Evolutionary conservation across 2,113 vertebrate genomes (phyloP).

Genomic region (Laterallus jamaicensis): DNA sequence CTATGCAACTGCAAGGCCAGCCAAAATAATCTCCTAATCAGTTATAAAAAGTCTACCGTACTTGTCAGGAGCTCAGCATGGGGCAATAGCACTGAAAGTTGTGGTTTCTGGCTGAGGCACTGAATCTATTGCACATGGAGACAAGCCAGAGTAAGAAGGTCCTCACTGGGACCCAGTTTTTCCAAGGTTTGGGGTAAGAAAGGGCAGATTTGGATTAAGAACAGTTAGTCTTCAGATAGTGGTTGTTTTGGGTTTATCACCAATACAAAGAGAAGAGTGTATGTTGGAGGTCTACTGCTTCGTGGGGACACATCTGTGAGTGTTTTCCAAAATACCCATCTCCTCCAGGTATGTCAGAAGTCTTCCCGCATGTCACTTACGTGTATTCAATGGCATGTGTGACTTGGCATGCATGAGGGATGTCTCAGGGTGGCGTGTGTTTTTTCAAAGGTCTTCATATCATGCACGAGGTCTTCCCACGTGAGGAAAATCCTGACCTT

Average conservation of each 20-base stretch:
- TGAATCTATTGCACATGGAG: constrained; percentile 58
- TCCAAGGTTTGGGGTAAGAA: not conserved
- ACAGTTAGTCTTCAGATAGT: not conserved
- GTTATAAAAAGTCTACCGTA: constrained; percentile 45
- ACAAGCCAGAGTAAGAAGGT: constrained; percentile 25
- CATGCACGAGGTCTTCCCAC: not conserved
- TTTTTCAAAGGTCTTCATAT: not conserved
- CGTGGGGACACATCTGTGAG: not conserved
- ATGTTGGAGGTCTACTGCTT: not conserved
- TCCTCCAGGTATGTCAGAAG: not conserved
- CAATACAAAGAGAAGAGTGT: not conserved
- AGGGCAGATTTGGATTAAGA: not conserved
- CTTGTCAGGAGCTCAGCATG: constrained; percentile 50
- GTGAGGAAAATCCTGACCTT: not conserved
- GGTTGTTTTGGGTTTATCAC: not conserved
- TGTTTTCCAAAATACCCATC: not conserved
- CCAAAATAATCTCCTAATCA: constrained; percentile 72
- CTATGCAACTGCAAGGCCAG: constrained; percentile 42
- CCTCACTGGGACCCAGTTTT: not conserved
- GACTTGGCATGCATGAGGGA: not conserved
- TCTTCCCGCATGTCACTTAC: not conserved
- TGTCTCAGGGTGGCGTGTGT: not conserved
- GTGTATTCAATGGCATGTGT: not conserved
- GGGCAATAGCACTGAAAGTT: constrained; percentile 52
- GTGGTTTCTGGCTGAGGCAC: constrained; percentile 62